Evolutionary conservation across 2,888 invertebrate species (phyloP).

Genomic region (Cylindroiulus punctatus): DNA sequence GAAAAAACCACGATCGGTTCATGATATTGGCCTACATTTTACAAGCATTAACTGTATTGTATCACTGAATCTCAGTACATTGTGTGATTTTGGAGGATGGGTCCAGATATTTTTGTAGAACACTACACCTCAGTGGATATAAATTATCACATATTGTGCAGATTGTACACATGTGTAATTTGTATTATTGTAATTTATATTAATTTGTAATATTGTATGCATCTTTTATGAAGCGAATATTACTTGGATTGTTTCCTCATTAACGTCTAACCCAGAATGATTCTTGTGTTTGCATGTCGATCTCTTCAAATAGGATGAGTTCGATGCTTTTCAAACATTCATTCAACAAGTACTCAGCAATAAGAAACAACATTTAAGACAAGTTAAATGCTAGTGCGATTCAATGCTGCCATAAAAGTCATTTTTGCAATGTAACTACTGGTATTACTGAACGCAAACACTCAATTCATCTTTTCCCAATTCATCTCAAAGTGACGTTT

Average conservation of each 20-base stretch:
- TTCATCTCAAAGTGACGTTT: conserved; percentile 35
- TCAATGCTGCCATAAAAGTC: background rate
- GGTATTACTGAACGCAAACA: background rate
- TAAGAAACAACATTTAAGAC: background rate
- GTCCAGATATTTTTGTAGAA: no score
- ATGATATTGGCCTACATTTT: background rate
- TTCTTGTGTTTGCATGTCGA: background rate
- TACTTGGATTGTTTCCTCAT: background rate
- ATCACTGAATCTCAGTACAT: background rate
- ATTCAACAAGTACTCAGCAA: background rate
- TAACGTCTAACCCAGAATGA: background rate
- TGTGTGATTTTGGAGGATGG: no score
- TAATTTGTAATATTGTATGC: background rate
- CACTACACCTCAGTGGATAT: no score
- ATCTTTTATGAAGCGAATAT: background rate
- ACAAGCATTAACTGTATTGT: background rate
- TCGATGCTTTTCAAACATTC: background rate
- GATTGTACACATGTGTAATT: no score
- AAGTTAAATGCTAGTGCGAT: background rate
- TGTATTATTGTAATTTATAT: no score
- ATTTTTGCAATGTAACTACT: background rate
- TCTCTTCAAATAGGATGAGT: background rate
- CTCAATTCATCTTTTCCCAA: background rate
- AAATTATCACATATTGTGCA: no score
- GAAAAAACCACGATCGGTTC: no score